Conservation (phyloP, 53 echinoderm and acorn worm genomes). For the Crossaster papposus region DNA sequence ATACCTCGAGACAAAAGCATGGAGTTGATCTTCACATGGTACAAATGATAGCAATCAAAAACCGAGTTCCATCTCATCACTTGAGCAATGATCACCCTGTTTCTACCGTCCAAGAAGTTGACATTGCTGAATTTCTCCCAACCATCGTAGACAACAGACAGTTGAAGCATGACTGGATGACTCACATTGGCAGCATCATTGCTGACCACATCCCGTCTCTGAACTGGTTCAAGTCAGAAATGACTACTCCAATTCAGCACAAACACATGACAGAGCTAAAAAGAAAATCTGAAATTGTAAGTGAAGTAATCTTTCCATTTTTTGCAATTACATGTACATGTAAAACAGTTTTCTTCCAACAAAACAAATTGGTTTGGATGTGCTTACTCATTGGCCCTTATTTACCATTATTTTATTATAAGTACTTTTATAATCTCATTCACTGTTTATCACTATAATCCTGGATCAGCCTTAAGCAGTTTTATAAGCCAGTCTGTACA, state of each 20-base stretch:
- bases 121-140: conserved; percentile 62
- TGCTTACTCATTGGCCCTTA: too few species aligned
- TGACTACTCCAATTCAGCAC: conserved; percentile 49
- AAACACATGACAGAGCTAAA: conserved; percentile 50
- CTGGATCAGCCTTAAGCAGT: neutral
- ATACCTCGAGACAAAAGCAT: conserved; percentile 63
- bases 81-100: conserved; percentile 24
- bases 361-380: too few species aligned
- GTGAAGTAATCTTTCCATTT: neutral
- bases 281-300: conserved; percentile 63
- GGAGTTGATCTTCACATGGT: conserved; percentile 72
- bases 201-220: conserved; percentile 50
- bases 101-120: conserved; percentile 6
- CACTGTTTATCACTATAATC: too few species aligned
- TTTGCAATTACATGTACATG: too few species aligned
- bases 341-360: too few species aligned
- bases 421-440: too few species aligned
- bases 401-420: too few species aligned
- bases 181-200: conserved; percentile 48
- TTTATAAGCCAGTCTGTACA: neutral
- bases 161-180: conserved; percentile 54
- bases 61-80: conserved; percentile 51
- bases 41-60: conserved; percentile 60
- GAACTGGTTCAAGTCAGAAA: conserved; percentile 21
- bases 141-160: conserved; percentile 33